Evolutionary conservation across 1,140 invertebrate genomes (phyloP).

Genomic region (Hesperophylax magnus): DNA sequence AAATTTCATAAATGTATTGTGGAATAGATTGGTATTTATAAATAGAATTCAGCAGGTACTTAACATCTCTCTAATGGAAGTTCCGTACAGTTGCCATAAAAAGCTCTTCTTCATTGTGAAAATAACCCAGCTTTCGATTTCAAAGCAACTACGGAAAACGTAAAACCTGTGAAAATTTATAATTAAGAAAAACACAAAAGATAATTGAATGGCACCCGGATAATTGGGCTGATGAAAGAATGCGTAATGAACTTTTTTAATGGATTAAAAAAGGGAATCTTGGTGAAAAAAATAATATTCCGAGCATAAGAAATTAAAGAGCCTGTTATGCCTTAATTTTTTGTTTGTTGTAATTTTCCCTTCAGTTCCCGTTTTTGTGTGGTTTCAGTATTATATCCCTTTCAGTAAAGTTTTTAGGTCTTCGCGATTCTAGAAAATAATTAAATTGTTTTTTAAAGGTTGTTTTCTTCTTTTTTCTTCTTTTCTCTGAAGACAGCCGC

Average conservation of each 20-base stretch:
- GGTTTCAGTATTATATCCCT: background rate
- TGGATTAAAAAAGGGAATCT: slow-evolving; percentile 10
- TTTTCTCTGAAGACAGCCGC: no score
- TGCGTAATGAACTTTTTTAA: slow-evolving; percentile 27
- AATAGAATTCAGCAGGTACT: no score
- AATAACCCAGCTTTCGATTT: background rate
- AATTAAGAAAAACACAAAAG: slow-evolving; percentile 30
- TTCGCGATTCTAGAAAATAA: background rate
- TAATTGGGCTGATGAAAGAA: slow-evolving; percentile 24
- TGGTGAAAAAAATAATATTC: slow-evolving; percentile 1
- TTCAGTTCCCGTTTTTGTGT: background rate
- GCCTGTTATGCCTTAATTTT: slow-evolving; percentile 7
- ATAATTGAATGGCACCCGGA: slow-evolving; percentile 26
- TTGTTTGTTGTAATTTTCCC: background rate
- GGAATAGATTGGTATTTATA: no score
- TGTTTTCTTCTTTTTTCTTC: no score
- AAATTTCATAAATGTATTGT: no score
- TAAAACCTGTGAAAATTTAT: slow-evolving; percentile 27
- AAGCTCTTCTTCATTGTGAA: no score
- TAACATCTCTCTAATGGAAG: no score
- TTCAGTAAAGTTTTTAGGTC: background rate
- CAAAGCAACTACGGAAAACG: slow-evolving; percentile 3
- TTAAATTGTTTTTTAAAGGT: background rate
- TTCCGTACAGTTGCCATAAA: no score
- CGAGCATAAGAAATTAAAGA: background rate